These are phyloP conservation scores for Eriosoma lanigerum DNA, from an alignment of 1,140 invertebrate genomes.

Conservation along the genomic window DNA sequence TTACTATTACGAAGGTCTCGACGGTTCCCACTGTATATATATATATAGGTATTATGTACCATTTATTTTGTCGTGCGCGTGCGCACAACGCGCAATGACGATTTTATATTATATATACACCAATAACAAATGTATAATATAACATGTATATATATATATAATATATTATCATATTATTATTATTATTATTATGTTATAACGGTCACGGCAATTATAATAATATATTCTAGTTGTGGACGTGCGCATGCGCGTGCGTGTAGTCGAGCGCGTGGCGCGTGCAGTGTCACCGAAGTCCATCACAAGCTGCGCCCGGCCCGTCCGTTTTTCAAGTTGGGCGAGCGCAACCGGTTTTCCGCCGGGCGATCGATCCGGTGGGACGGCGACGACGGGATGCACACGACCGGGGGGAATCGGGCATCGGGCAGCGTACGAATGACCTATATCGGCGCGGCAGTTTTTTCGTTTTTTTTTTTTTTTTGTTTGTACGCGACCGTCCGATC, in stretches of 20 bases:
- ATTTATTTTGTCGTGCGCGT: background rate
- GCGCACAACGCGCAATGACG: background rate
- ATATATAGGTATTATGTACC: background rate
- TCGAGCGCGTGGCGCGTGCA: background rate
- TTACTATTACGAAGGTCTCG: slow-evolving; percentile 29
- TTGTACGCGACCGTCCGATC: slow-evolving; percentile 16
- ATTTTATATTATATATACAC: background rate
- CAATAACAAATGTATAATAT: too few species aligned
- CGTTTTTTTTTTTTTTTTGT: background rate
- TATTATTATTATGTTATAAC: slow-evolving; percentile 12
- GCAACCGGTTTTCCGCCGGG: slow-evolving; percentile 29
- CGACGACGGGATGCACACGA: background rate
- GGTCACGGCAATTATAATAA: slow-evolving; percentile 25
- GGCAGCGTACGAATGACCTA: slow-evolving; percentile 9
- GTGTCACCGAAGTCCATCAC: slow-evolving; percentile 47
- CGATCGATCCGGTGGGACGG: background rate
- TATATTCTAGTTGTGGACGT: background rate
- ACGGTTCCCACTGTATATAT: background rate
- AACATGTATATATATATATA: too few species aligned
- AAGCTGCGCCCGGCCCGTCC: background rate
- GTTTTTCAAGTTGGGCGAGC: slow-evolving; percentile 13
- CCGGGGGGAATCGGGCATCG: background rate
- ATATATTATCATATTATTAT: too few species aligned
- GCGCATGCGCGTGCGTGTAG: background rate
- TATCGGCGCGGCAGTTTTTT: slow-evolving; percentile 9